Base-by-base conservation (phyloP, 2,113 vertebrate species). In the Hiodon alosoides region DNA sequence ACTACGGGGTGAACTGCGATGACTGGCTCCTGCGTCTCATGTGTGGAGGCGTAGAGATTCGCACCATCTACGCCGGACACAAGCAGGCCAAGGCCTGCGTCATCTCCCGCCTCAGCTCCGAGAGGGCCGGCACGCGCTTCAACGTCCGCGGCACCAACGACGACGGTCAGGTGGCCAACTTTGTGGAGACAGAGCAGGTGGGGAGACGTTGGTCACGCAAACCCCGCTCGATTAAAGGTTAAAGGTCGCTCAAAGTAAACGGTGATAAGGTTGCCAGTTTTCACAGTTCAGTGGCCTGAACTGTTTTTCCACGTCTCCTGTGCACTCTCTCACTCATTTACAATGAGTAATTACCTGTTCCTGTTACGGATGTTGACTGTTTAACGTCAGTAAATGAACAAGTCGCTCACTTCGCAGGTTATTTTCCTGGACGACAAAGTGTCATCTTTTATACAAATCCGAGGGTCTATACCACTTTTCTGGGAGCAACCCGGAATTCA, bases 401-500 rank as follows among this genome's bases (percentile, higher is more conserved):
- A 10, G 54, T 46, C 0, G 4, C 74, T 16, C 61, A 75, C 64
- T 77, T 47, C 53, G 69, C 83, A 99, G 97, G 94, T 95, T 61
- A 93, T 99, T 68, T 98, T 94, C 87, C 91, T 99, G 72, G 97
- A 99, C 82, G 97, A 98, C 72, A 92, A 86, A 79, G 92, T 97
- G 31, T 95, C 97, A 1, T 98, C 97, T 61, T 99, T 99, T 89
- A 97, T 98, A 83, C 96, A 99, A 86, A 96, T 99, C 81, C 93
- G 97, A 78, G 97, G 97, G 11, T 99, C 97, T 79, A 92, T 99
- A 80, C 93, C 97, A 0, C 86, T 99, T 76, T 99, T 99, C 89
- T 99, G 97, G 97, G 97, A 99, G 76, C 97, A 99, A 72, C 97
- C 97, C 17, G 97, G 97, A 55, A 90, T 99, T 79, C 97, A 99